These are phyloP conservation scores for Kuschelorhynchus macadamiae DNA, from an alignment of 2,888 invertebrate species.

Conservation along the genomic window DNA sequence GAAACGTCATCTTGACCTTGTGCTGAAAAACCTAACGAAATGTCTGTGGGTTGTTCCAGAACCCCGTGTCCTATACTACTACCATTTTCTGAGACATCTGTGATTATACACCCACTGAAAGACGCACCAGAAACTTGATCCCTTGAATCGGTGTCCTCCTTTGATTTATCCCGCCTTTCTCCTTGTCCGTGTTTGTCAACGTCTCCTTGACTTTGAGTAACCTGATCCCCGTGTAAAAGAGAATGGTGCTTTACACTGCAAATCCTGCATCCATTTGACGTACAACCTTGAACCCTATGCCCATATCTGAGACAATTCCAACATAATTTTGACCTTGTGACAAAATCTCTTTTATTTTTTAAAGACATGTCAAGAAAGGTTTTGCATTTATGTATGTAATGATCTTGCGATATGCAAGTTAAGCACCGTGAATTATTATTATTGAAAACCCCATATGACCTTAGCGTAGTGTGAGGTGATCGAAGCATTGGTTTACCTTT, in stretches of 20 bases:
- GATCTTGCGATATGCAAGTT: neutral
- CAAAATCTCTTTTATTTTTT: slow-evolving; percentile 1
- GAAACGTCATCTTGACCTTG: neutral
- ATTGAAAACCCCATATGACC: neutral
- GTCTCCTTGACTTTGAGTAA: slow-evolving; percentile 12
- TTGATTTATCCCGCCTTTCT: too few relatives aligned
- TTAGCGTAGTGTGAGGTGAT: neutral
- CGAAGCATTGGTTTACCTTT: neutral
- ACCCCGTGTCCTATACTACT: too few relatives aligned
- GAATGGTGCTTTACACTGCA: slow-evolving; percentile 3
- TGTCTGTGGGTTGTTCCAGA: too few relatives aligned
- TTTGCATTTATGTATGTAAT: slow-evolving; percentile 1
- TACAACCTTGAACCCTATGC: slow-evolving; percentile 6
- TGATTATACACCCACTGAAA: too few relatives aligned
- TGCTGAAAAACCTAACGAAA: neutral
- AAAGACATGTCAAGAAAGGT: neutral
- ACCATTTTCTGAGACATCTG: neutral
- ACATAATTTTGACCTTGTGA: neutral
- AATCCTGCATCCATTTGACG: neutral
- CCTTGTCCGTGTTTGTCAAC: slow-evolving; percentile 7
- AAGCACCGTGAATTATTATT: neutral
- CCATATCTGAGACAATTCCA: slow-evolving; percentile 15
- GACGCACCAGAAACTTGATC: neutral
- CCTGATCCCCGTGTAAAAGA: neutral
- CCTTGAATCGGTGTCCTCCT: neutral